Conservation (phyloP, 1,140 invertebrate species). For the Calycopis cecrops region DNA sequence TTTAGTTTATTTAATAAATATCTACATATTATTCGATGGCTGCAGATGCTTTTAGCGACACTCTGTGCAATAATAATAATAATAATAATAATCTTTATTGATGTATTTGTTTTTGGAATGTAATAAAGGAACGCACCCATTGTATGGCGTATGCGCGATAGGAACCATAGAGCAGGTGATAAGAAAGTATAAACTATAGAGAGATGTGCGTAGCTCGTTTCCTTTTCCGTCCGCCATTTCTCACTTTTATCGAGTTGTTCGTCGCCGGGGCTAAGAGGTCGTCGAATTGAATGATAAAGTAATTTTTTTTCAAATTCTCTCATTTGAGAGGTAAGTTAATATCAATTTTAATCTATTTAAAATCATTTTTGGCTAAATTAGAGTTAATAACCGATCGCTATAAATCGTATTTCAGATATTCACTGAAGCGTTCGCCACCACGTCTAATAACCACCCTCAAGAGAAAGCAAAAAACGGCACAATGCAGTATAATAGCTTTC, state of each 20-base stretch:
- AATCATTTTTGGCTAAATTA: background rate
- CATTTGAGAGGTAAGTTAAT: conserved; percentile 63
- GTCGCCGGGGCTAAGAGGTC: conserved; percentile 73
- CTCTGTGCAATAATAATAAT: no score
- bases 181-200: no score
- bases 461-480: conserved; percentile 38
- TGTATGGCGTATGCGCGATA: no score
- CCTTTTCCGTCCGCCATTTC: conserved; percentile 46
- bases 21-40: no score
- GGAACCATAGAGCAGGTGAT: no score
- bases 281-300: conserved; percentile 62
- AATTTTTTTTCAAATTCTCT: conserved; percentile 62
- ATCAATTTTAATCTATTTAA: conserved; percentile 14
- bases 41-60: no score
- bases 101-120: no score
- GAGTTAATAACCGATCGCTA: no score
- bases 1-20: no score
- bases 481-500: conserved; percentile 74
- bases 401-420: conserved; percentile 51
- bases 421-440: conserved; percentile 62
- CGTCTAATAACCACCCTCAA: conserved; percentile 38
- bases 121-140: no score
- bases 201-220: background rate
- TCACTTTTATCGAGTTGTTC: conserved; percentile 77
- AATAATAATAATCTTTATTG: no score